Percentiles rank a stretch among this genome's conserved stretches.
Evolutionary conservation across 1,140 invertebrate genomes (phyloP).

Genomic region (Brachionus koreanus): DNA sequence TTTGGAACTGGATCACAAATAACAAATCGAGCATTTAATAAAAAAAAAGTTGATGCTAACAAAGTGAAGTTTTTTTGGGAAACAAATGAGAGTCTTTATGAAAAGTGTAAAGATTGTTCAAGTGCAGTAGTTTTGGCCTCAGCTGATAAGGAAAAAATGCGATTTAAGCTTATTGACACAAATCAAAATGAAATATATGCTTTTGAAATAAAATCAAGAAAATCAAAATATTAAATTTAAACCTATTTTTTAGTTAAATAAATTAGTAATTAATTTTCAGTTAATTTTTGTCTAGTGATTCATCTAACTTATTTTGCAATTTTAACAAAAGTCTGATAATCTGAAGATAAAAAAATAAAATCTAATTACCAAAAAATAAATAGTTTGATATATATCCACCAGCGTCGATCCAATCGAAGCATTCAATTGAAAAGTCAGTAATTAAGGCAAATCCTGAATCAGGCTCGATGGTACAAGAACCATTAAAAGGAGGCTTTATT

Average conservation of each 20-base stretch:
- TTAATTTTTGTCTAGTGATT: too few relatives aligned
- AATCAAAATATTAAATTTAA: neutral
- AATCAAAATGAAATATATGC: neutral
- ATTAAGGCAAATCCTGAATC: neutral
- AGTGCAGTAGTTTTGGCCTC: neutral
- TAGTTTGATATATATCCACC: neutral
- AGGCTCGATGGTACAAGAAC: neutral
- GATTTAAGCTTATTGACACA: neutral
- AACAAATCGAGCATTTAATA: neutral
- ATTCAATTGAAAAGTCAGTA: constrained; percentile 4
- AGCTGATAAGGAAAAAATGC: neutral
- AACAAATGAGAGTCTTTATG: neutral
- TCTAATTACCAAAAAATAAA: neutral
- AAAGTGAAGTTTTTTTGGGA: neutral
- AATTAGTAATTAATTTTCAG: too few relatives aligned
- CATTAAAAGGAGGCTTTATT: neutral
- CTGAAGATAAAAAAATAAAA: neutral
- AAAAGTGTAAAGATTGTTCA: neutral
- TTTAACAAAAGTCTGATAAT: neutral
- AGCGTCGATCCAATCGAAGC: constrained; percentile 5
- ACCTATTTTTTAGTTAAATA: too few relatives aligned
- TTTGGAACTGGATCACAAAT: neutral
- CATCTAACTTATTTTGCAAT: too few relatives aligned
- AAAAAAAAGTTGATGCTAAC: neutral
- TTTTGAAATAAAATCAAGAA: neutral